Conservation (phyloP, 2,113 vertebrate species). For the Tenrec ecaudatus region DNA sequence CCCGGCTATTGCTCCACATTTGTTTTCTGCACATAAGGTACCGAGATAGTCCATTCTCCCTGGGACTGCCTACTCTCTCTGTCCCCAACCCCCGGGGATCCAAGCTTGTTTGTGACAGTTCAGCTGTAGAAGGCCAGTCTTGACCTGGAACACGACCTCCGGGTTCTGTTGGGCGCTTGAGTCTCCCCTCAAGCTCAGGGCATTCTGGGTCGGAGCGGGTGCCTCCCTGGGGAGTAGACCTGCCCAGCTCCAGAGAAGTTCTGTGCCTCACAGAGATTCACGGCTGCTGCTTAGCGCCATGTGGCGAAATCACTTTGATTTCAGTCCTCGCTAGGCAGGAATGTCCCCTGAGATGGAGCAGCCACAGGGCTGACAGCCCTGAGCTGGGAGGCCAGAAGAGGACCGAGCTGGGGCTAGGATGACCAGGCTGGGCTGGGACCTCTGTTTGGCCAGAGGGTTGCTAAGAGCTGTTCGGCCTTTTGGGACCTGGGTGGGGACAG, state of each 20-base stretch:
- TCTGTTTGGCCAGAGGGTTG: slow-evolving; percentile 23
- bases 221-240: neutral
- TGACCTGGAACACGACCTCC: neutral
- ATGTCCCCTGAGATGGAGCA: neutral
- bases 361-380: neutral
- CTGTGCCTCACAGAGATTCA: rapidly evolving
- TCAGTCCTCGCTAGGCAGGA: neutral
- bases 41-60: neutral
- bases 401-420: neutral
- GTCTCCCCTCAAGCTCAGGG: neutral
- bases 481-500: neutral
- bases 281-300: neutral
- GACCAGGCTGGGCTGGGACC: neutral
- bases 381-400: neutral
- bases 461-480: slow-evolving; percentile 14
- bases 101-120: neutral
- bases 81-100: neutral
- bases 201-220: rapidly evolving
- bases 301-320: neutral
- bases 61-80: rapidly evolving
- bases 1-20: neutral
- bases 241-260: neutral
- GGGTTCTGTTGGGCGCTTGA: neutral
- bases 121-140: neutral
- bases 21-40: neutral